These are phyloP conservation scores for Taeniopygia guttata DNA, from an alignment of 2,797 vertebrate species.

Conservation along the genomic window DNA sequence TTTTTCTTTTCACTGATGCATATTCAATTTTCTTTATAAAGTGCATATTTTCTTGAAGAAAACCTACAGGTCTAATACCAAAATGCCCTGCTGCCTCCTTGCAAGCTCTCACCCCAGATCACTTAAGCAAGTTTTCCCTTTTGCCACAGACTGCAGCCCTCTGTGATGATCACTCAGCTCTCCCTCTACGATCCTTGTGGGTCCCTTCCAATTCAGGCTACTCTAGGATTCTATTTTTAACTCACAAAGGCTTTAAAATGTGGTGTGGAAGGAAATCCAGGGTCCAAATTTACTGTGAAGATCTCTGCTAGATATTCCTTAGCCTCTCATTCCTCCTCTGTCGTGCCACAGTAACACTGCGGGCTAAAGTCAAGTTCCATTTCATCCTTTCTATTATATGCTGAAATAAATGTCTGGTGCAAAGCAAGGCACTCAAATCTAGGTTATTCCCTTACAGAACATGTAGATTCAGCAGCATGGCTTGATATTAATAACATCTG, in stretches of 20 bases:
- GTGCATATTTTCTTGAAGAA: background rate
- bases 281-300: background rate
- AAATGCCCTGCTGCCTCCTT: background rate
- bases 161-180: background rate
- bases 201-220: background rate
- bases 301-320: background rate
- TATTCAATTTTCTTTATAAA: background rate
- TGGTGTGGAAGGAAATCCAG: background rate
- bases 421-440: constrained; percentile 9
- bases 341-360: background rate
- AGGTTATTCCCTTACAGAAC: constrained; percentile 43
- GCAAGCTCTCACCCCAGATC: background rate
- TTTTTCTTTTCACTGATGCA: background rate
- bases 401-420: background rate
- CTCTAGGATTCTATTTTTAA: background rate
- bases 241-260: background rate
- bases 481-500: constrained; percentile 34
- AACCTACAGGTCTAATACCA: background rate
- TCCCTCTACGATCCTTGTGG: background rate
- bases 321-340: background rate
- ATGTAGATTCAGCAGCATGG: constrained; percentile 35
- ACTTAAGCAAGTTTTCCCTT: background rate
- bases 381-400: constrained; percentile 5
- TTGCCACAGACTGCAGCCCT: fast-evolving
- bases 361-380: background rate